These are phyloP conservation scores for Camponotus fellah DNA, from an alignment of 2,888 invertebrate species.

Conservation along the genomic window DNA sequence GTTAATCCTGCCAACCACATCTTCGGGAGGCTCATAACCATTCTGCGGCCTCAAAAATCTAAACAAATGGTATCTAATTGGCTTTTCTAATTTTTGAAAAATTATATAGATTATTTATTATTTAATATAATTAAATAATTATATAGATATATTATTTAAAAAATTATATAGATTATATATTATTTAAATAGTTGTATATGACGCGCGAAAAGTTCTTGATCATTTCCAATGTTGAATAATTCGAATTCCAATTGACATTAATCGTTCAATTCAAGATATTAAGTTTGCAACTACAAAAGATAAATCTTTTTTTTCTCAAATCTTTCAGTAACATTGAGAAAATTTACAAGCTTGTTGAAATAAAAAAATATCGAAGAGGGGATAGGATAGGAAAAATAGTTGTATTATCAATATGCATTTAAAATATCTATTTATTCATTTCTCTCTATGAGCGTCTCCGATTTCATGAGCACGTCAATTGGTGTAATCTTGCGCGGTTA, in stretches of 20 bases:
- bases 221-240: neutral
- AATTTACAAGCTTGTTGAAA: neutral
- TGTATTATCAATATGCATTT: neutral
- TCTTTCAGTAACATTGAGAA: neutral
- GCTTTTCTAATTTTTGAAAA: neutral
- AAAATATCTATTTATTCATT: neutral
- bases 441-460: neutral
- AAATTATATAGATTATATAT: neutral
- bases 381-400: neutral
- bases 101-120: neutral
- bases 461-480: constrained; percentile 65
- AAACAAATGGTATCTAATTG: constrained; percentile 52
- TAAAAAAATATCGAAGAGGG: neutral
- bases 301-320: neutral
- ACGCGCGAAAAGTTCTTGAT: neutral
- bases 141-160: neutral
- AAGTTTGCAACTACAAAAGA: neutral
- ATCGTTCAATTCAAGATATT: neutral
- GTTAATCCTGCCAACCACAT: constrained; percentile 89
- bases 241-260: neutral
- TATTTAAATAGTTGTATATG: neutral
- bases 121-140: neutral
- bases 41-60: constrained; percentile 93
- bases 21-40: constrained; percentile 91
- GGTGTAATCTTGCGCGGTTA: constrained; percentile 69